Evolutionary conservation across 2,888 invertebrate genomes (phyloP), one percentile per base, ranked within the genome.

Genomic region (Atethmia centrago): DNA sequence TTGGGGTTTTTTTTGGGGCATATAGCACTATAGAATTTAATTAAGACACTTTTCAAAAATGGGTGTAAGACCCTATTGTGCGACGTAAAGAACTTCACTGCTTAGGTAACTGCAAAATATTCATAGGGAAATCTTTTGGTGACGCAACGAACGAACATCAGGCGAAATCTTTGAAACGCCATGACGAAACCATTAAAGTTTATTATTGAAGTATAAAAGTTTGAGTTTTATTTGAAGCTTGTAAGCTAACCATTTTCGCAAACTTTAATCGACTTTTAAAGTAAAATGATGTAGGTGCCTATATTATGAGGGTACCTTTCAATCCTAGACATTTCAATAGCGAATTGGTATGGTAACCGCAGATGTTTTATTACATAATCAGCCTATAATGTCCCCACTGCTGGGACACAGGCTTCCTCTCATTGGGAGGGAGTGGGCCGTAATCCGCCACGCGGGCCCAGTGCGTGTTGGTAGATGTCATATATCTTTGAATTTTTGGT

Each of bases 31-130:
- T n/a, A n/a, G n/a, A n/a, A n/a, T n/a, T n/a, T n/a, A n/a, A n/a
- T n/a, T n/a, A n/a, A n/a, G n/a, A n/a, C n/a, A n/a, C n/a, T n/a
- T n/a, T n/a, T n/a, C n/a, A n/a, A n/a, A n/a, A n/a, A n/a, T n/a
- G n/a, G n/a, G n/a, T n/a, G n/a, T n/a, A n/a, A n/a, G n/a, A n/a
- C n/a, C n/a, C n/a, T 31, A 31, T 31, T 49, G 42, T 51, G 53
- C 19, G 36, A 67, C 25, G 45, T 66, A 58, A 69, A 72, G 45
- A 78, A 78, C 42, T 63, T 69, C 19, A 21, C 47, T 7, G 71
- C 47, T 36, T 21, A 53, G 8, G 16, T 51, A 58, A 53, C 63
- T 40, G 14, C 31, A 68, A 77, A 82, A 78, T 80, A 68, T 80
- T 82, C 47, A 68, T 59, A 55, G 40, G 28, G 1, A 51, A 67